Conservation (phyloP, 2,888 invertebrate species). For the Hypomecis punctinalis region DNA sequence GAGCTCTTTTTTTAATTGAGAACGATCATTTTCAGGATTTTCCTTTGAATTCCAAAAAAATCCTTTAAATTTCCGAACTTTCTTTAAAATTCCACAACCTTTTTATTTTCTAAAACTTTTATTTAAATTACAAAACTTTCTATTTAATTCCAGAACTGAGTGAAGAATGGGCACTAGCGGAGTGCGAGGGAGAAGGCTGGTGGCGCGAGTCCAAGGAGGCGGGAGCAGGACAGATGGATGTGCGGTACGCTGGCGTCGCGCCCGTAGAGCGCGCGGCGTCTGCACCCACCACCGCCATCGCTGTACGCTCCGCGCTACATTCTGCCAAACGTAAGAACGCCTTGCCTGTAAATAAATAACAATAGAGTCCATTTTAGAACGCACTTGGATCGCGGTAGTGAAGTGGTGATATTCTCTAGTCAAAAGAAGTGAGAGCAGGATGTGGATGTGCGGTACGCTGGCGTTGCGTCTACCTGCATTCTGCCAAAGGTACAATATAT, state of each 20-base stretch:
- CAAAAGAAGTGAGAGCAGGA: too few species aligned
- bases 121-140: neutral
- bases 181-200: constrained; percentile 85
- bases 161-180: constrained; percentile 88
- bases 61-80: too few species aligned
- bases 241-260: constrained; percentile 92
- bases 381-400: neutral
- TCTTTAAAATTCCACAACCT: too few species aligned
- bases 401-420: too few species aligned
- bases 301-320: constrained; percentile 92
- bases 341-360: neutral
- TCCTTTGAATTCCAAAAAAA: too few species aligned
- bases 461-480: too few species aligned
- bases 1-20: too few species aligned
- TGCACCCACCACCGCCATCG: constrained; percentile 91
- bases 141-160: constrained; percentile 83
- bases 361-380: neutral
- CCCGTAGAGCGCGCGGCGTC: constrained; percentile 91
- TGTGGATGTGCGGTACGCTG: constrained; percentile 2
- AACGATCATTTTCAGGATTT: too few species aligned
- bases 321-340: constrained; percentile 79
- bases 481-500: too few species aligned
- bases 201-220: constrained; percentile 73
- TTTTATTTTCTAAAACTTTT: too few species aligned
- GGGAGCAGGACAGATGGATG: constrained; percentile 88